Evolutionary conservation across 2,113 vertebrate species (phyloP), one percentile per base, ranked within the genome.

Genomic region (Dasypus novemcinctus): DNA sequence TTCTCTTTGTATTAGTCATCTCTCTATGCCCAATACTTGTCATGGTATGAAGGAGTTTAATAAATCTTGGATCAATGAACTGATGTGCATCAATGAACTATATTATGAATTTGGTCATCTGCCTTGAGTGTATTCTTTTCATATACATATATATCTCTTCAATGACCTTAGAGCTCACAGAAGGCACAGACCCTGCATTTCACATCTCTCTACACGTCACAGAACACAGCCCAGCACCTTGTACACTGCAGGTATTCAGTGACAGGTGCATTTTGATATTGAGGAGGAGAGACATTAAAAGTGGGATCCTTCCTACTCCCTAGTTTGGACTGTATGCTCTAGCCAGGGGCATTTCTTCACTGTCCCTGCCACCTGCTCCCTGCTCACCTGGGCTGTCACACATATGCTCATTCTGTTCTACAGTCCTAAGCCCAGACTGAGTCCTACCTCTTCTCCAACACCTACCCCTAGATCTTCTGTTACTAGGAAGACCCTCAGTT

Each of bases 31-130:
- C 0, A 13, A 21, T 17, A 36, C 63, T 74, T 31, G 23, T 33
- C 25, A 1, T 21, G 7, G 36, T 23, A 3, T 8, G 61, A 49
- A 61, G 57, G 14, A 54, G 57, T 29, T 54, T n/a, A 49, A 33
- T 54, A 38, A 36, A 63, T 17, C 8, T 2, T 49, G 36, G 12
- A 20, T 6, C n/a, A 38, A 33, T 75, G 18, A 38, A 52, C 13
- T 33, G 14, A 12, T 1, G 1, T 25, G 29, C 18, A 18, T 0
- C 14, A 12, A 74, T 15, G 5, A 2, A 31, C 23, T 43, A 57
- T 11, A 1, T 36, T 23, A 7, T 52, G 46, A n/a, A 38, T 20
- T 21, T 9, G 2, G 71, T 18, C 3, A 31, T 87, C 38, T 83
- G 57, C 27, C 72, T 52, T 74, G 27, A 59, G 41, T 17, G 33